A percentile compares a stretch with the other conserved stretches of the same genome.
phyloP scores from a whole-genome alignment of 2,113 vertebrate genomes.

The Coryphaenoides rupestris region DNA sequence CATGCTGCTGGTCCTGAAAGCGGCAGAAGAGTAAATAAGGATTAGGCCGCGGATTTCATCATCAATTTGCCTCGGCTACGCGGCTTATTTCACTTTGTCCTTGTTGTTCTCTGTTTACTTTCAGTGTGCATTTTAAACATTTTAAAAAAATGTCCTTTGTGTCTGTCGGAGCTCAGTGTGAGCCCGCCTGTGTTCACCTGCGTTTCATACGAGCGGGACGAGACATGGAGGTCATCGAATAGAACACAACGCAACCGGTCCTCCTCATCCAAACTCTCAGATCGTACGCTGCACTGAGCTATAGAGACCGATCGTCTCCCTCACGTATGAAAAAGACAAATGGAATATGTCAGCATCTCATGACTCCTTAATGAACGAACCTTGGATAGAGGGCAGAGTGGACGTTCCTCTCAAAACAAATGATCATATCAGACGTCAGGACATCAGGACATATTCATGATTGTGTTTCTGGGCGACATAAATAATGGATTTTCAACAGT shows the following conservation, averaged over 20 bases:
- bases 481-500: conserved; percentile 22
- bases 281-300: background rate
- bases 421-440: background rate
- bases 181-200: conserved; percentile 20
- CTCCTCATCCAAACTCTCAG: conserved; percentile 13
- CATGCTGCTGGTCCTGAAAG: too few species aligned
- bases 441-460: conserved; percentile 11
- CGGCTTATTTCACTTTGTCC: too few species aligned
- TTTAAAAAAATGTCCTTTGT: too few species aligned
- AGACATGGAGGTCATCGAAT: background rate
- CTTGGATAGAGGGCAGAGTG: background rate
- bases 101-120: too few species aligned
- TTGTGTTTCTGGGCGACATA: conserved; percentile 10
- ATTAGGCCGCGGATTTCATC: too few species aligned
- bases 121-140: too few species aligned
- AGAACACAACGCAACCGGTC: too few species aligned
- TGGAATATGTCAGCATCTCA: conserved; percentile 5
- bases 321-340: background rate
- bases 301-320: conserved; percentile 6
- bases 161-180: conserved; percentile 14
- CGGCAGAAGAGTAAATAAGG: too few species aligned
- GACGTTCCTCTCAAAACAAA: background rate
- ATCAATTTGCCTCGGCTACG: too few species aligned
- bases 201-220: conserved; percentile 2
- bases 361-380: background rate